Evolutionary conservation across 1,140 invertebrate species (phyloP), one percentile per base, ranked within the genome.

Genomic region (Microplitis mediator): DNA sequence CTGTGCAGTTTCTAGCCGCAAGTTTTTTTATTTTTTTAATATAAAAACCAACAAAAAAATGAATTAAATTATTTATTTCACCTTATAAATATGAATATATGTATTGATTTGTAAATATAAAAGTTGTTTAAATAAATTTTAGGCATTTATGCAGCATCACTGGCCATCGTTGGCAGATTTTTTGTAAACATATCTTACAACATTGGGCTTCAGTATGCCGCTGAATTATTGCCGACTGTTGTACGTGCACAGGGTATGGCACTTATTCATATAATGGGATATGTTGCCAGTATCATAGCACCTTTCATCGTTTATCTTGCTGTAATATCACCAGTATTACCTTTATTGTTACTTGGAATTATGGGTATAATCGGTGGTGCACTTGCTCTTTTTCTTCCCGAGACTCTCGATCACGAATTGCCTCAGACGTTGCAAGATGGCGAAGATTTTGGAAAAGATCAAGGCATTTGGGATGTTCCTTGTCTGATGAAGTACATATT

Each of bases 111-210:
- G 71, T 39, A 74, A 74, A 74, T 2, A 62, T 32, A 5, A 65
- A 39, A 8, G 69, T 62, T 69, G 62, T 71, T 54, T 60, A 35
- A 64, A 72, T 58, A 66, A 65, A 64, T 85, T 85, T 50, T 81
- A 93, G 92, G 91, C 68, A 88, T 91, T 35, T 89, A 91, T 11
- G 90, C 92, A 74, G 92, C 93, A 0, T 87, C 89, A 0, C 81
- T 94, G 4, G 94, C 94, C 0, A 93, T 97, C 75, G 83, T 93
- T 13, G 94, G 94, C 1, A 86, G 95, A 34, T 95, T 96, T 75
- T 92, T 92, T 72, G 92, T 96, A 13, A 96, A 95, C 76, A 94
- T 95, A 36, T 93, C 94, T 0, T 96, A 95, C 82, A 96, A 96
- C 81, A 96, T 96, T 66, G 94, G 94, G 0, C 88, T 97, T 0